Evolutionary conservation across 2,888 invertebrate species (phyloP).

Genomic region (Drosophila meridionalis): DNA sequence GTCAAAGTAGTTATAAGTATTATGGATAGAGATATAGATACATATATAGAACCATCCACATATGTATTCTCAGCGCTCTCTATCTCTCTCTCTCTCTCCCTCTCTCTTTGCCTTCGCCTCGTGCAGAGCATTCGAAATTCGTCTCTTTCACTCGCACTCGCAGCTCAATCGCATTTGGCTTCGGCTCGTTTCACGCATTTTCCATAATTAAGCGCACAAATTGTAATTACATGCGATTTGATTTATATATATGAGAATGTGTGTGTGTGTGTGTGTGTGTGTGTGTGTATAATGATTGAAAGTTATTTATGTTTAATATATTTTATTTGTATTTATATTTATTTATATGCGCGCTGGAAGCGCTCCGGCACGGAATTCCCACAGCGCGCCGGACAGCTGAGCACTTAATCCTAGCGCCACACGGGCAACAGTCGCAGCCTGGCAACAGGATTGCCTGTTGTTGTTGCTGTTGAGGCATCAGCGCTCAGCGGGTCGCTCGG

Average conservation of each 20-base stretch:
- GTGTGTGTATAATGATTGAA: not conserved
- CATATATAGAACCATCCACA: not conserved
- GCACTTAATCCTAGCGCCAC: slow-evolving; percentile 64
- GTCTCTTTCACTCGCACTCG: not conserved
- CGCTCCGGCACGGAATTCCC: slow-evolving; percentile 40
- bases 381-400: slow-evolving; percentile 56
- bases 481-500: slow-evolving; percentile 45
- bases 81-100: not conserved
- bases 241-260: slow-evolving; percentile 32
- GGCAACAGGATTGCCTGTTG: slow-evolving; percentile 17
- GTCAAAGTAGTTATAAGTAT: no score
- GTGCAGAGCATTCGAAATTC: slow-evolving; percentile 21
- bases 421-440: slow-evolving; percentile 28
- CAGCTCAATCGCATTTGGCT: slow-evolving; percentile 5
- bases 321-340: not conserved
- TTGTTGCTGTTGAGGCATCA: slow-evolving; percentile 21
- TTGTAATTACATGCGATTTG: slow-evolving; percentile 66
- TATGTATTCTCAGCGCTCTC: no score
- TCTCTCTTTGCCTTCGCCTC: not conserved
- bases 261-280: not conserved
- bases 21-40: no score
- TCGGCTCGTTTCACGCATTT: slow-evolving; percentile 55
- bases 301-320: slow-evolving; percentile 33
- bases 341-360: not conserved
- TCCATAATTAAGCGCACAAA: slow-evolving; percentile 64